phyloP scores from a whole-genome alignment of 2,888 invertebrate species.

The Mesochorus sp. region DNA sequence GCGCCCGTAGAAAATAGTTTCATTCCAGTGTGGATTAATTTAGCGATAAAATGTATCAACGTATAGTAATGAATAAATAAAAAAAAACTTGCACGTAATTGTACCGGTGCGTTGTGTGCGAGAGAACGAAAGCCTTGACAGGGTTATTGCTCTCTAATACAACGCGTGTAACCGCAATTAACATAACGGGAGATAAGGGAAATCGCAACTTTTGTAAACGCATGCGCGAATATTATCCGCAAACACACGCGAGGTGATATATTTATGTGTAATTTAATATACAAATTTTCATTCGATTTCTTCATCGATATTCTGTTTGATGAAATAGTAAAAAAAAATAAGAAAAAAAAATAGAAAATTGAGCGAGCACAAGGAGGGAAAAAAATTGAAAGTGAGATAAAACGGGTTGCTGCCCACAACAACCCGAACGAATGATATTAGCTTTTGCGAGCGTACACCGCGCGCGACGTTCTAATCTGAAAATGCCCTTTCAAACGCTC shows the following conservation, averaged over 20 bases:
- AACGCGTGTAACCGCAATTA: conserved; percentile 56
- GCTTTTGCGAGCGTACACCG: neutral
- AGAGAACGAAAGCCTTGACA: conserved; percentile 28
- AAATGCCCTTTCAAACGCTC: conserved; percentile 55
- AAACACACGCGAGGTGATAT: conserved; percentile 1
- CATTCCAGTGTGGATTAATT: neutral
- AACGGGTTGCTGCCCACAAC: conserved; percentile 45
- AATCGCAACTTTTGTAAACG: conserved; percentile 50
- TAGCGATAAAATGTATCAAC: conserved; percentile 5
- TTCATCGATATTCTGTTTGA: conserved; percentile 55
- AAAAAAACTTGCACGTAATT: conserved; percentile 24
- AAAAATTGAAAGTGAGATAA: conserved; percentile 46
- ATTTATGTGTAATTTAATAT: conserved; percentile 50
- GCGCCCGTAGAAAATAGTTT: too few species aligned
- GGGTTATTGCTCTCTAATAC: conserved; percentile 54
- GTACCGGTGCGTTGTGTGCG: conserved; percentile 18
- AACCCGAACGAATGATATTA: conserved; percentile 34
- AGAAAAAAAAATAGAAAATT: neutral
- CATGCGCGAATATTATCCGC: conserved; percentile 15
- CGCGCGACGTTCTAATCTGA: conserved; percentile 57
- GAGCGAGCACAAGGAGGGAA: neutral
- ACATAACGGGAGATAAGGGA: conserved; percentile 56
- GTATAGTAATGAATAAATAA: neutral
- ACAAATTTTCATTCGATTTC: conserved; percentile 55
- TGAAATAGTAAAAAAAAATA: too few species aligned